These are phyloP conservation scores for Zaprionus africanus DNA, from an alignment of 1,140 invertebrate genomes.

Conservation along the genomic window DNA sequence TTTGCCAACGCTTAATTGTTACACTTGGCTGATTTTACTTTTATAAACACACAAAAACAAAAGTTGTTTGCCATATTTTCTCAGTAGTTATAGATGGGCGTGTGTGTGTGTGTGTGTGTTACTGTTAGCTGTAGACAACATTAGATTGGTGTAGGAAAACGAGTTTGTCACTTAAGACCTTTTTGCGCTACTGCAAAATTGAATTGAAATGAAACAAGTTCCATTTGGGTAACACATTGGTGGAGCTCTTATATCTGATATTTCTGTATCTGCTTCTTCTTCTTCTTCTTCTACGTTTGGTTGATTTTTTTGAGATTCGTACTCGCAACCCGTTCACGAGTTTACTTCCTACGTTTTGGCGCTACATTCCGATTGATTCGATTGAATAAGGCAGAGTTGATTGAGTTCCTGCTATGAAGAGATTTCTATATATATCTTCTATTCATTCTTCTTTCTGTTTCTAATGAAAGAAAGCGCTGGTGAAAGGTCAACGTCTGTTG, in stretches of 20 bases:
- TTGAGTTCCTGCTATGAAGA: constrained; percentile 39
- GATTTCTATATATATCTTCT: neutral
- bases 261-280: constrained; percentile 48
- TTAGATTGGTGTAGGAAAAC: constrained; percentile 66
- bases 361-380: constrained; percentile 33
- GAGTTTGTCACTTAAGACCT: constrained; percentile 78
- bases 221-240: constrained; percentile 43
- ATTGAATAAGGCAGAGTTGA: constrained; percentile 11
- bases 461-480: constrained; percentile 5
- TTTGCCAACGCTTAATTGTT: constrained; percentile 79
- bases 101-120: constrained; percentile 35
- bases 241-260: constrained; percentile 14
- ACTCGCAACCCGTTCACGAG: constrained; percentile 5
- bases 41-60: constrained; percentile 76
- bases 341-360: constrained; percentile 52
- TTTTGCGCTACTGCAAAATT: constrained; percentile 75
- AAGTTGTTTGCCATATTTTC: constrained; percentile 80
- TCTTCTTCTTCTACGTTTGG: constrained; percentile 32
- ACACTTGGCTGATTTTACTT: constrained; percentile 82
- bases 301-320: constrained; percentile 1
- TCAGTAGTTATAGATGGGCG: constrained; percentile 26
- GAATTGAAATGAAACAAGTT: constrained; percentile 78
- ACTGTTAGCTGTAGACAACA: constrained; percentile 43
- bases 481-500: constrained; percentile 14
- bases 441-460: neutral